A percentile compares a stretch with the other conserved stretches of the same genome.
phyloP scores from a whole-genome alignment of 2,888 invertebrate species.

The Acholoe squamosa region DNA sequence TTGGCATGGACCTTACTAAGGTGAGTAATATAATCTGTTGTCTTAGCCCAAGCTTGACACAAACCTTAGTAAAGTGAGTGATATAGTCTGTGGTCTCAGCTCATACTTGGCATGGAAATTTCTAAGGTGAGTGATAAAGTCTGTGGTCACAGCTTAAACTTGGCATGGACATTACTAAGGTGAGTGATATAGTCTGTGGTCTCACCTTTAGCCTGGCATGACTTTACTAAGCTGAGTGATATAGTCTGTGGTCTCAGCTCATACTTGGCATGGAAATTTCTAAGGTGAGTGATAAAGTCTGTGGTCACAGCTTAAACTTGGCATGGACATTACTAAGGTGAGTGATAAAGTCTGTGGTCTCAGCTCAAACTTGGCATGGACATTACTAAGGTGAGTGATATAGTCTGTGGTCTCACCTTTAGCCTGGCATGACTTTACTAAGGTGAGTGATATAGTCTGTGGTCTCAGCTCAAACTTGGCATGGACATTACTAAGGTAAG shows the following conservation, averaged over 20 bases:
- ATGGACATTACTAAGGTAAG: background rate
- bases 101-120: conserved; percentile 18
- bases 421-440: too few relatives aligned
- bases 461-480: background rate
- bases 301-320: conserved; percentile 84
- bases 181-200: background rate
- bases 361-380: conserved; percentile 31
- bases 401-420: too few relatives aligned
- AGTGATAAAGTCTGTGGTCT: background rate
- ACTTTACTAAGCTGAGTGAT: too few relatives aligned
- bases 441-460: too few relatives aligned
- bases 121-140: conserved; percentile 14
- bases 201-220: too few relatives aligned
- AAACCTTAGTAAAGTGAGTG: too few relatives aligned
- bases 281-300: too few relatives aligned
- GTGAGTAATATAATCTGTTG: conserved; percentile 73
- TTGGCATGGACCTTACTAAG: conserved; percentile 85
- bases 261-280: too few relatives aligned
- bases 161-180: background rate
- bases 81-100: too few relatives aligned
- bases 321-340: conserved; percentile 47
- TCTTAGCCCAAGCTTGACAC: too few relatives aligned
- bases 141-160: background rate
- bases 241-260: too few relatives aligned
- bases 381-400: conserved; percentile 18